These are phyloP conservation scores for Nothocercus julius DNA, from an alignment of 2,113 vertebrate species.

Conservation along the genomic window DNA sequence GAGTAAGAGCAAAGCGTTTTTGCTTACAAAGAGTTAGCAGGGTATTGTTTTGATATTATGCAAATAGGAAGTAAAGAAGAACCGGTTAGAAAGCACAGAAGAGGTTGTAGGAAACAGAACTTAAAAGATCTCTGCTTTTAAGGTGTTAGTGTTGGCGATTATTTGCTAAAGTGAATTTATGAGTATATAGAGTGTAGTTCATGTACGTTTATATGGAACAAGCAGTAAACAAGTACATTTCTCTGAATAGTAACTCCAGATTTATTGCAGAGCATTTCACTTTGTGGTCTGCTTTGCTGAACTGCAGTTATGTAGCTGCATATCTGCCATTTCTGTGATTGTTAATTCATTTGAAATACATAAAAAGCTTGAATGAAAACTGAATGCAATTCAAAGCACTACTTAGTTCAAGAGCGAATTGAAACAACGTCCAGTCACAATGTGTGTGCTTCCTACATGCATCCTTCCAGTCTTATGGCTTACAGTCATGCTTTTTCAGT, in stretches of 20 bases:
- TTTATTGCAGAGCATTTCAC: background rate
- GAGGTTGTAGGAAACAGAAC: background rate
- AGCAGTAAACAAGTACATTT: background rate
- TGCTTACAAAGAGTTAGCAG: background rate
- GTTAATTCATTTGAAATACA: background rate
- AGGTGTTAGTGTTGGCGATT: background rate
- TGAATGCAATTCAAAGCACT: background rate
- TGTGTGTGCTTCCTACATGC: background rate
- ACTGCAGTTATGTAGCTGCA: background rate
- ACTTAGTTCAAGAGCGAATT: background rate
- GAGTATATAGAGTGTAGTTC: background rate
- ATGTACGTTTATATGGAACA: background rate
- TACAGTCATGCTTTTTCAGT: background rate
- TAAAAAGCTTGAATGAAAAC: background rate
- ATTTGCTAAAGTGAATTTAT: background rate
- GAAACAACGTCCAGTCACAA: background rate
- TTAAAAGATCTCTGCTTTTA: background rate
- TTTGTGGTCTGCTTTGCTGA: background rate
- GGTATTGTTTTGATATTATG: background rate
- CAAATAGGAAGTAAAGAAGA: background rate
- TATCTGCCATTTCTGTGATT: background rate
- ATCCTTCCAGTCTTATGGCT: background rate
- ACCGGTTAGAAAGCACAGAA: background rate
- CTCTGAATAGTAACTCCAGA: background rate
- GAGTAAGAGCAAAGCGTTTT: background rate